Conservation (phyloP, 2,113 vertebrate species). For the Osmerus eperlanus region DNA sequence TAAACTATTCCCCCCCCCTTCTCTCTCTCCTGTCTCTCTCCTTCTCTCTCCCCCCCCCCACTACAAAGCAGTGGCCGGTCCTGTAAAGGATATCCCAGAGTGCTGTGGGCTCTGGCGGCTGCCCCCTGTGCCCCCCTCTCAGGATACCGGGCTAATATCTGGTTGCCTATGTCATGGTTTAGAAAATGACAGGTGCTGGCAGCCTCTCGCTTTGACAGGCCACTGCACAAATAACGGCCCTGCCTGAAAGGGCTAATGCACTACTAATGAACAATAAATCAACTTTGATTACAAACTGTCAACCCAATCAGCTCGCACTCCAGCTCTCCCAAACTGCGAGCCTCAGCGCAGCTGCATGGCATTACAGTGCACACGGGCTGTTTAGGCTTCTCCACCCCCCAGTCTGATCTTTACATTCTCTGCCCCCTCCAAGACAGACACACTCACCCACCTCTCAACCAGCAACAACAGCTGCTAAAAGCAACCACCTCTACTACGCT, state of each 20-base stretch:
- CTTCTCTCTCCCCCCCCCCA: constrained; percentile 36
- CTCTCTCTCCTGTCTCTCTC: constrained; percentile 18
- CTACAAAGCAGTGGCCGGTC: constrained; percentile 50
- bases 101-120: constrained; percentile 43
- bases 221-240: constrained; percentile 93
- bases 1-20: constrained; percentile 56
- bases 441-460: constrained; percentile 22
- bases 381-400: constrained; percentile 49
- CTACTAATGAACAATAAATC: constrained; percentile 99
- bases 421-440: constrained; percentile 1
- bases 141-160: constrained; percentile 69
- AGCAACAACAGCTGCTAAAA: constrained; percentile 41
- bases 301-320: constrained; percentile 88
- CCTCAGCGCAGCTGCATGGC: constrained; percentile 73
- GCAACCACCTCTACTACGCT: neutral
- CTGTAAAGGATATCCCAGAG: constrained; percentile 65
- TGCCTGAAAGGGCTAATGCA: constrained; percentile 95
- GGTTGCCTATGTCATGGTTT: constrained; percentile 82
- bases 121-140: constrained; percentile 42
- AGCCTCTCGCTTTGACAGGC: constrained; percentile 86
- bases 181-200: constrained; percentile 95
- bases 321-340: constrained; percentile 77
- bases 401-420: constrained; percentile 37
- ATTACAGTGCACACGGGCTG: constrained; percentile 54
- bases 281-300: constrained; percentile 99